Evolutionary conservation across 2,888 invertebrate genomes (phyloP), one percentile per base, ranked within the genome.

Genomic region (Melanophora roralis): DNA sequence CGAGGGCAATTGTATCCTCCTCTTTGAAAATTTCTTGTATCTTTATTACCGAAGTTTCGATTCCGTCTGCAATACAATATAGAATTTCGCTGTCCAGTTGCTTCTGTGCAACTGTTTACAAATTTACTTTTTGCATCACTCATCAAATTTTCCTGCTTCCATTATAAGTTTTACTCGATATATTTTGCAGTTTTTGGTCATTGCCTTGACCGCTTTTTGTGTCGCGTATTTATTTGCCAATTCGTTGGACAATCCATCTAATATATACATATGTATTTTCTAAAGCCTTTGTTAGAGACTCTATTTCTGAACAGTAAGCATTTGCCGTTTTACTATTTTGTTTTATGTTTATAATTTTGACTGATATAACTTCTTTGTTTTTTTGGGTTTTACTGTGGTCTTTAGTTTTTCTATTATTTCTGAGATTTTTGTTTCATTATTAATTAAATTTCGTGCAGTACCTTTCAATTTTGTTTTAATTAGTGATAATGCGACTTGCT

Each of bases 391-490:
- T 2, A 62, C 72, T 8, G 36, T 16, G 6, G 5, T 27, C 7
- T 49, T 47, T 9, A 47, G 11, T 4, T 45, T 14, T 8, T 32
- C 12, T n/a, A 47, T 45, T 12, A 57, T 34, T 0, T 47, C 19
- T 1, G 23, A 1, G 1, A 65, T 49, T n/a, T 65, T 59, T 0
- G 1, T 6, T 32, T 74, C 74, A 9, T 40, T 49, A 5, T 14
- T 34, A 11, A 74, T 45, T 4, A 74, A 16, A 19, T 67, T 74
- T 34, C 49, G 57, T 11, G 74, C 59, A 6, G 8, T 23, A 1
- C 59, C 57, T 8, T 62, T 62, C 27, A 72, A 5, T 47, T 73
- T 73, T 34, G 57, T 64, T 6, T 62, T 40, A 3, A 62, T 45
- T 3, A 72, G 0, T 1, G 53, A 62, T 2, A 74, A 11, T 1